phyloP scores from a whole-genome alignment of 1,140 invertebrate genomes.

The Tetramorium parvispinum region DNA sequence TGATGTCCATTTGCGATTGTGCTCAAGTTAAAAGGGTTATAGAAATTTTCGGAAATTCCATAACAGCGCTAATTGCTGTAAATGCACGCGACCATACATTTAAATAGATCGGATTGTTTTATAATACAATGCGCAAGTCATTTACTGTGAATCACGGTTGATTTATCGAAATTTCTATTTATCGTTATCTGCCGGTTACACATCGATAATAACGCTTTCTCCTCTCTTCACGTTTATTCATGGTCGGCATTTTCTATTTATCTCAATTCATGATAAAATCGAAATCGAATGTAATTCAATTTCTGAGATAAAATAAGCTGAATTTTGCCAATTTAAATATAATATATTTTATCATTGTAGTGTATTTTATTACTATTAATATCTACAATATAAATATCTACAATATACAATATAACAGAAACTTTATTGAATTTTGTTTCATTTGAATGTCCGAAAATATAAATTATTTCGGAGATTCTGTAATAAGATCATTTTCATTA shows the following conservation, averaged over 20 bases:
- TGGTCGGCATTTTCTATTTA: conserved; percentile 27
- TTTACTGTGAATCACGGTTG: conserved; percentile 41
- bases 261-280: conserved; percentile 26
- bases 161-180: conserved; percentile 61
- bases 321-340: neutral
- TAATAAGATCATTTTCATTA: conserved; percentile 21
- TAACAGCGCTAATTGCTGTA: neutral
- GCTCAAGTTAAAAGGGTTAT: neutral
- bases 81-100: neutral
- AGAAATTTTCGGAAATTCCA: neutral
- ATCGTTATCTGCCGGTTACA: conserved; percentile 42
- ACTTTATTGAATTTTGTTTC: neutral
- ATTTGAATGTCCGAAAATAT: neutral
- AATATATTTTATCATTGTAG: neutral
- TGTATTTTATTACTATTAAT: neutral
- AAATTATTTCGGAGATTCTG: neutral
- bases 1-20: neutral
- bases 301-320: conserved; percentile 22
- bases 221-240: conserved; percentile 30
- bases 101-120: conserved; percentile 39
- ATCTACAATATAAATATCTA: neutral
- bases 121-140: conserved; percentile 20
- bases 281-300: conserved; percentile 20
- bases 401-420: too few species aligned
- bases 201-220: conserved; percentile 15